Evolutionary conservation across 2,888 invertebrate species (phyloP).

Genomic region (Odontocolon sp.): DNA sequence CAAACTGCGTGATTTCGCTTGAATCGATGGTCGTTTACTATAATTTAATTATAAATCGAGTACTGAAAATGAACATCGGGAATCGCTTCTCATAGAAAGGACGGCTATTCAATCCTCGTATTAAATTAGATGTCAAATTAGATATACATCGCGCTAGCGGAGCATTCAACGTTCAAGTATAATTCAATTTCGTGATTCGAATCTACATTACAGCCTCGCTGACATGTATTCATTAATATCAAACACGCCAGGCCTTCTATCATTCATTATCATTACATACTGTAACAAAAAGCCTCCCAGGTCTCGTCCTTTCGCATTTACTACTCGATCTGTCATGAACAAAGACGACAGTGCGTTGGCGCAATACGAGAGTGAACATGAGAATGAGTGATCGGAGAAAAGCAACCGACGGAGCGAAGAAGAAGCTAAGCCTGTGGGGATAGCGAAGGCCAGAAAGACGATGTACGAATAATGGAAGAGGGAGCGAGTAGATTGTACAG

Average conservation of each 20-base stretch:
- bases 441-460: slow-evolving; percentile 55
- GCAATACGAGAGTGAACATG: slow-evolving; percentile 24
- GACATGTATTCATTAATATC: slow-evolving; percentile 37
- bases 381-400: slow-evolving; percentile 40
- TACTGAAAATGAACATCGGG: too few relatives aligned
- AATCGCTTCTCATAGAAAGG: too few relatives aligned
- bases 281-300: slow-evolving; percentile 32
- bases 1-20: neutral
- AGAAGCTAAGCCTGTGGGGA: slow-evolving; percentile 47
- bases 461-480: slow-evolving; percentile 66
- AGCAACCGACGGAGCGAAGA: slow-evolving; percentile 24
- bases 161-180: slow-evolving; percentile 20
- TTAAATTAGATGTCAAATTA: neutral
- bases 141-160: neutral
- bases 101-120: too few relatives aligned
- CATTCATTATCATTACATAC: slow-evolving; percentile 47
- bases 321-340: slow-evolving; percentile 48
- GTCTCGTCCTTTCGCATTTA: slow-evolving; percentile 40
- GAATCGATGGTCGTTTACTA: neutral
- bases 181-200: slow-evolving; percentile 35
- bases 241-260: slow-evolving; percentile 13
- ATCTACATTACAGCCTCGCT: slow-evolving; percentile 19
- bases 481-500: slow-evolving; percentile 61
- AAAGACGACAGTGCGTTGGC: slow-evolving; percentile 39
- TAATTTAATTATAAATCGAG: neutral